Percentiles rank a stretch among this genome's conserved stretches.
These are phyloP conservation scores for Saxidomus purpurata DNA, from an alignment of 1,140 invertebrate genomes.

Conservation along the genomic window DNA sequence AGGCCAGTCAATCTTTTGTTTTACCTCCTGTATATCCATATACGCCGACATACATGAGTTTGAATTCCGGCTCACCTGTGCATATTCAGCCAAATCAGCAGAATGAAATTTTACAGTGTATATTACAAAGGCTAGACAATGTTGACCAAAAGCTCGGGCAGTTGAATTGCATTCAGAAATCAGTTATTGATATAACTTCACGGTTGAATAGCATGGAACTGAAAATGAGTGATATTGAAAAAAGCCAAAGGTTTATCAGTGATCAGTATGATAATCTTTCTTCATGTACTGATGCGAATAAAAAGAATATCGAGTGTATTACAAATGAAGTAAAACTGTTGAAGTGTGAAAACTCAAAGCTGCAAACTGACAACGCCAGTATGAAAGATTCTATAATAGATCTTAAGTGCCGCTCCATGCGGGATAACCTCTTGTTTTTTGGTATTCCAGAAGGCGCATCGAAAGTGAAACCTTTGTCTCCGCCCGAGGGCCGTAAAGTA, in stretches of 20 bases:
- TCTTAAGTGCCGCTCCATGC: neutral
- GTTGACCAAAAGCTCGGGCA: neutral
- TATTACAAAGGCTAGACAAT: slow-evolving; percentile 16
- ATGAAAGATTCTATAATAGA: no score
- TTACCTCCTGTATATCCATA: neutral
- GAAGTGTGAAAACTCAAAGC: no score
- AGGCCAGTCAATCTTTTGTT: neutral
- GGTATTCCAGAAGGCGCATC: no score
- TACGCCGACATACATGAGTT: neutral
- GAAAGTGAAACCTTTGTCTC: no score
- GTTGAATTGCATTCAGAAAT: neutral
- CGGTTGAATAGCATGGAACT: no score
- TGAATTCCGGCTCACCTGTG: neutral
- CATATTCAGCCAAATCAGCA: neutral
- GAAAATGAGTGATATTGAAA: no score
- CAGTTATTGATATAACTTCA: neutral
- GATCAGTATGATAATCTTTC: no score
- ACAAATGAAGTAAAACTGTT: neutral
- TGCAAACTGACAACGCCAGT: no score
- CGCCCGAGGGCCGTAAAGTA: neutral
- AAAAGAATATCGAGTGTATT: no score
- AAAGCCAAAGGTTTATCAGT: no score
- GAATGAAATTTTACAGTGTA: neutral
- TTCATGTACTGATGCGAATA: no score
- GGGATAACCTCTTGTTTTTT: neutral